Evolutionary conservation across 2,888 invertebrate species (phyloP).

Genomic region (Caenorhabditis sp.): DNA sequence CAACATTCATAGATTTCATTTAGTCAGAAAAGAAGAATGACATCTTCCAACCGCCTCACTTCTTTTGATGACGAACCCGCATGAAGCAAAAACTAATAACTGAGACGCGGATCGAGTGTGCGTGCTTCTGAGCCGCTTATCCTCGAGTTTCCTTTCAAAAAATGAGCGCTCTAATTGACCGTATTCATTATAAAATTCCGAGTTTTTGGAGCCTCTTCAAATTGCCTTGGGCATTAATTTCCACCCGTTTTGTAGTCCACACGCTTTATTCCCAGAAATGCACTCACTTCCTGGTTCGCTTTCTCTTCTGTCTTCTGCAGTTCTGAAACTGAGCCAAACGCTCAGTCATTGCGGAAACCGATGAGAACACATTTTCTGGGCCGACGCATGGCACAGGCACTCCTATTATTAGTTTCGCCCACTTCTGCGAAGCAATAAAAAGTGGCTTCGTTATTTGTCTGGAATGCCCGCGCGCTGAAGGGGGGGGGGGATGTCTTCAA

Average conservation of each 20-base stretch:
- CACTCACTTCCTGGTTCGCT: slow-evolving; percentile 7
- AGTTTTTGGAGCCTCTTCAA: neutral
- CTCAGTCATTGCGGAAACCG: neutral
- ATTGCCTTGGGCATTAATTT: slow-evolving; percentile 25
- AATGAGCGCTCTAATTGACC: neutral
- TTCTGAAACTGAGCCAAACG: slow-evolving; percentile 16
- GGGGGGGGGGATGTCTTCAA: slow-evolving; percentile 30
- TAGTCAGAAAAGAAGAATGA: too few species aligned
- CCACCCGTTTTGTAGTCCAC: neutral
- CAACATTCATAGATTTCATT: slow-evolving; percentile 35
- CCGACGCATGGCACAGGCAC: slow-evolving; percentile 26
- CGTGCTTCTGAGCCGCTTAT: neutral
- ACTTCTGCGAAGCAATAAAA: slow-evolving; percentile 49
- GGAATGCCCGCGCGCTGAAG: slow-evolving; percentile 22
- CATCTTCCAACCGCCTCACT: neutral
- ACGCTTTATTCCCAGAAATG: neutral
- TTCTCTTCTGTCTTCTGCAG: slow-evolving; percentile 14
- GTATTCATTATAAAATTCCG: neutral
- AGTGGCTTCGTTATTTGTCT: slow-evolving; percentile 54
- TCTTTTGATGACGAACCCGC: neutral
- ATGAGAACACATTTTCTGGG: slow-evolving; percentile 1
- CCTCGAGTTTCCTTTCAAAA: neutral
- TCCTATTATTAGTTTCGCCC: slow-evolving; percentile 56
- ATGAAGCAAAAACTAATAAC: neutral
- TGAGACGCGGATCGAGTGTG: slow-evolving; percentile 2